Conservation (phyloP, 1,140 invertebrate species). For the Bombyx mandarina region DNA sequence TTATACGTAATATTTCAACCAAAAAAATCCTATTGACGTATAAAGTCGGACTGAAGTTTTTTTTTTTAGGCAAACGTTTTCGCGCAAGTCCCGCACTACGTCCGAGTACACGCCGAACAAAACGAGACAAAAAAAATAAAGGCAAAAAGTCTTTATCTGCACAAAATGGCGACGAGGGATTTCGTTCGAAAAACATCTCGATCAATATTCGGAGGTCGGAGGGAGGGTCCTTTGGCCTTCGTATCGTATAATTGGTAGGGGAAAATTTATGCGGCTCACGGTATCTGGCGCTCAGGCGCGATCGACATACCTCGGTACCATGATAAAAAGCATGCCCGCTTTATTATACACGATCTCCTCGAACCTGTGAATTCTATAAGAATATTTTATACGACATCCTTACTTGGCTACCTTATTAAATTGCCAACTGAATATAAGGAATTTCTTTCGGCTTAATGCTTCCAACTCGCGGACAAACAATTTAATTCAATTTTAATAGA, state of each 20-base stretch:
- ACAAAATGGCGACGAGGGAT: conserved; percentile 49
- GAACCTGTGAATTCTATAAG: conserved; percentile 1
- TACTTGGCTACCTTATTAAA: no score
- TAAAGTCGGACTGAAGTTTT: no score
- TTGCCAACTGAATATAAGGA: no score
- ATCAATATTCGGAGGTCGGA: conserved; percentile 58
- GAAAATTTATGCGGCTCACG: conserved; percentile 50
- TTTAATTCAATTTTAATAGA: no score
- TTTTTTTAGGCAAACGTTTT: no score
- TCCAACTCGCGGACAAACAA: no score
- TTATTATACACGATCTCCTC: conserved; percentile 5
- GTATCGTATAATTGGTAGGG: conserved; percentile 57
- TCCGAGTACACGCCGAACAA: background rate
- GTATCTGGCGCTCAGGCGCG: conserved; percentile 32
- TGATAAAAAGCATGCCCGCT: conserved; percentile 24
- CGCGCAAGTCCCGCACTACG: no score
- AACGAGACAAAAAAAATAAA: conserved; percentile 18
- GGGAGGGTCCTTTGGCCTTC: conserved; percentile 26
- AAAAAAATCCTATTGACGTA: no score
- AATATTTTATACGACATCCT: background rate
- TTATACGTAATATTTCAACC: no score
- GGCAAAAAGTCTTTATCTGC: conserved; percentile 51
- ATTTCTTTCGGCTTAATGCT: no score
- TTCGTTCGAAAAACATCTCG: conserved; percentile 52
- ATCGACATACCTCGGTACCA: no score